phyloP scores from a whole-genome alignment of 2,113 vertebrate species.

The Stigmatopora argus region DNA sequence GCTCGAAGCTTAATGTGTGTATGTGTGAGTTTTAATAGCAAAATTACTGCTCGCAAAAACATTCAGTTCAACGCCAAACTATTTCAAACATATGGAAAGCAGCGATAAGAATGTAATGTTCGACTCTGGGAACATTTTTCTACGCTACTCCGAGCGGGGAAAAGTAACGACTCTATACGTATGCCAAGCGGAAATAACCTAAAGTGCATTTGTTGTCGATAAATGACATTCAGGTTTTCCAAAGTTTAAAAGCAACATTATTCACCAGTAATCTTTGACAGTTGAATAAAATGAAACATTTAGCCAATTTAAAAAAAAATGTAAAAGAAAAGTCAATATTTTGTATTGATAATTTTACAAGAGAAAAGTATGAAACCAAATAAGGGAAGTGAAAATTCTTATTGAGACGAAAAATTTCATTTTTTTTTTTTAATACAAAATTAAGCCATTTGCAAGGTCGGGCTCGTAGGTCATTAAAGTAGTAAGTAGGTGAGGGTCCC shows the following conservation, averaged over 20 bases:
- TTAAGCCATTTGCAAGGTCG: no score
- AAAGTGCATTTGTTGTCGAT: not conserved
- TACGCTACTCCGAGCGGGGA: not conserved
- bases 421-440: no score
- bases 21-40: slow-evolving; percentile 13
- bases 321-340: no score
- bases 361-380: no score
- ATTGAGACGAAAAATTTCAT: no score
- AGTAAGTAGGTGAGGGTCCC: no score
- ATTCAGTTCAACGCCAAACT: slow-evolving; percentile 2
- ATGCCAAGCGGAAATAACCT: not conserved
- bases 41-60: slow-evolving; percentile 23
- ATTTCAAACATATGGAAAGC: slow-evolving; percentile 32
- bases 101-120: slow-evolving; percentile 16
- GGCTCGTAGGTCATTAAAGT: no score
- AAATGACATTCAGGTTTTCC: not conserved
- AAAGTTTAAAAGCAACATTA: not conserved
- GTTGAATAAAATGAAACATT: no score
- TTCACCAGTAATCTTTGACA: no score
- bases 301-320: no score
- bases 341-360: no score
- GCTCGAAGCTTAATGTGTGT: slow-evolving; percentile 2
- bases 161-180: not conserved
- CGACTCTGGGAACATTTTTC: not conserved
- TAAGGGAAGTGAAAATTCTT: no score